These are phyloP conservation scores for Drosophila lacteicornis DNA, from an alignment of 1,140 invertebrate species.

Conservation along the genomic window DNA sequence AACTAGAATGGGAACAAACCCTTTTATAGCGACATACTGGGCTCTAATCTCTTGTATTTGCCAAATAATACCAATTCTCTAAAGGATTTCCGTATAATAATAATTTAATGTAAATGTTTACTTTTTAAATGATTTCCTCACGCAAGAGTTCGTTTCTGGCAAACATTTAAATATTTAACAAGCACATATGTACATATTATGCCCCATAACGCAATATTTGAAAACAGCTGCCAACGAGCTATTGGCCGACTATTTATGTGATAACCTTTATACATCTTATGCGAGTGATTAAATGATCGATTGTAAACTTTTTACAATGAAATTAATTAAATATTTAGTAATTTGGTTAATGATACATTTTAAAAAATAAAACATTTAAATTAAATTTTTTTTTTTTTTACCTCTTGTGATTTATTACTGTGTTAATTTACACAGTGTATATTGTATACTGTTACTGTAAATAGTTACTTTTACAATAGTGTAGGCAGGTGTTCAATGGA, in stretches of 20 bases:
- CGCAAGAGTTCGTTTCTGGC: background rate
- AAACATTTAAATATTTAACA: slow-evolving; percentile 1
- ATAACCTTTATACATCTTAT: too few relatives aligned
- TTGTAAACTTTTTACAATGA: too few relatives aligned
- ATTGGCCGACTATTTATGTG: background rate
- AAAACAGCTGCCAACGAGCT: background rate
- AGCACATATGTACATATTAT: background rate
- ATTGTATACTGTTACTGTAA: too few relatives aligned
- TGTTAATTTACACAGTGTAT: too few relatives aligned
- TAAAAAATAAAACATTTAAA: too few relatives aligned
- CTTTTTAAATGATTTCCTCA: background rate
- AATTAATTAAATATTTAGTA: too few relatives aligned
- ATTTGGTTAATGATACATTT: too few relatives aligned
- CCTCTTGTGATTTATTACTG: too few relatives aligned
- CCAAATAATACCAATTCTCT: background rate
- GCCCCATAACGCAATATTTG: background rate
- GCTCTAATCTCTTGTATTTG: background rate
- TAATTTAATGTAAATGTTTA: background rate
- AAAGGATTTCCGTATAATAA: background rate
- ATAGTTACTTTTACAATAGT: too few relatives aligned
- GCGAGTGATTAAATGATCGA: too few relatives aligned
- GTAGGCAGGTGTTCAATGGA: too few relatives aligned
- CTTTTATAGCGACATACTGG: background rate
- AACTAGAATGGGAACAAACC: background rate
- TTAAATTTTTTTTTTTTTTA: too few relatives aligned